phyloP scores from a whole-genome alignment of 1,140 invertebrate species.

The Eurosta solidaginis region DNA sequence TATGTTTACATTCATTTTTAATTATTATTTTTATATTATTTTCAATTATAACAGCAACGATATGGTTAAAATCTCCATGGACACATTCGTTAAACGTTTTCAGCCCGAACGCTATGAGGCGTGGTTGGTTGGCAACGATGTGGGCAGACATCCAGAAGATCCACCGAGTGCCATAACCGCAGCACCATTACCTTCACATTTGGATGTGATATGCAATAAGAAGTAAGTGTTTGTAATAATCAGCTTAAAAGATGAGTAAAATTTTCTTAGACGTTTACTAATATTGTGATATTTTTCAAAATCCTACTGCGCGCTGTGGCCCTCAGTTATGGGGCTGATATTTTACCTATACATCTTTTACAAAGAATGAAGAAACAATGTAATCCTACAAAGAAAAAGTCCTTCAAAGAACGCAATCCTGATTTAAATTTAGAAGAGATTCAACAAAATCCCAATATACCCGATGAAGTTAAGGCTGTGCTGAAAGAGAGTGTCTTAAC shows the following conservation, averaged over 20 bases:
- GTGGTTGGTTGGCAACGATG: conserved; percentile 77
- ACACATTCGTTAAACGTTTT: conserved; percentile 93
- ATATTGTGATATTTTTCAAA: conserved; percentile 30
- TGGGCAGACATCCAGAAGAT: conserved; percentile 92
- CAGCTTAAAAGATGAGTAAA: background rate
- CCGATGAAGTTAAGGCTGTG: conserved; percentile 58
- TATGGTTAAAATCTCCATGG: conserved; percentile 97
- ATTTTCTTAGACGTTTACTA: background rate
- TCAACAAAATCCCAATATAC: conserved; percentile 58
- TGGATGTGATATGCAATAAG: conserved; percentile 56
- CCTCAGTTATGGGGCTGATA: conserved; percentile 36
- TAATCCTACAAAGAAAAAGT: conserved; percentile 57
- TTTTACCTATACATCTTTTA: conserved; percentile 25
- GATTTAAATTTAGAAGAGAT: conserved; percentile 59
- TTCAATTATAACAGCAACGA: conserved; percentile 68
- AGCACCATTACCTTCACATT: conserved; percentile 47
- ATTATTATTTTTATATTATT: background rate
- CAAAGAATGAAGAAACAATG: conserved; percentile 59
- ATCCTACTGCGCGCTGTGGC: conserved; percentile 17
- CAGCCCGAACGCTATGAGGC: conserved; percentile 82
- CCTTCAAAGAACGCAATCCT: conserved; percentile 59
- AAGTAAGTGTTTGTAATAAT: conserved; percentile 45
- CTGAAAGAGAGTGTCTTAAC: conserved; percentile 55
- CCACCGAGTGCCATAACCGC: conserved; percentile 59
- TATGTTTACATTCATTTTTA: background rate